Base-by-base conservation (phyloP, 2,797 vertebrate species). In the Catharus ustulatus region DNA sequence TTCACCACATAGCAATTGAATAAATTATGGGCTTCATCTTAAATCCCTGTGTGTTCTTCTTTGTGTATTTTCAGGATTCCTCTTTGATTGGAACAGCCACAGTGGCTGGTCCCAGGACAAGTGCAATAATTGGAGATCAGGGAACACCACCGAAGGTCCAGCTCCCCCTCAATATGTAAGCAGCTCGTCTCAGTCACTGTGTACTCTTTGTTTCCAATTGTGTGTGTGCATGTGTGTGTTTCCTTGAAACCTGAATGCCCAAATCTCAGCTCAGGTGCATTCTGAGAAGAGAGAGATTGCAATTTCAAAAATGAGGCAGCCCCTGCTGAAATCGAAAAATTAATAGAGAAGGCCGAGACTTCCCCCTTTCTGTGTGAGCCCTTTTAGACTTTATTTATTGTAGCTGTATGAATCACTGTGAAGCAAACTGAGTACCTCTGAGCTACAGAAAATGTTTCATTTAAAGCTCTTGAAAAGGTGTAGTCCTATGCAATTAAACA, bases 131-230 rank as follows among this genome's bases (percentile, higher is more conserved):
- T 96, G 99, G 98, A 96, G 99, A 99, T 94, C 98, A 99, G 96
- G 97, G 98, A 96, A 98, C 97, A 68, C 98, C 98, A 34, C 97
- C 98, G 96, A 99, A 99, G 97, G 98, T 98, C 97, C 99, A 99
- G 97, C 98, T 99, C 73, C 99, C 99, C 54, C 99, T 99, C 97
- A 99, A 99, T 97, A 99, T 99, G 99, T 99, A 98, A 99, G 99
- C 93, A 92, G 87, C 92, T 95, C 87, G 30, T 81, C 77, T 82
- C 72, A 68, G 71, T 88, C 62, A 42, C 79, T 66, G 30, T 3
- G 1, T 55, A 32, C 42, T 63, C 61, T 68, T 92, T 85, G 55
- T 49, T 79, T 82, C 49, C 58, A 61, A 0, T 12, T 17, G 1
- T 11, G 8, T 87, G 48, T 68, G 22, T 51, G 9, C 2, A 3